Base-by-base conservation (phyloP, 2,888 invertebrate genomes). In the Homarus gammarus region DNA sequence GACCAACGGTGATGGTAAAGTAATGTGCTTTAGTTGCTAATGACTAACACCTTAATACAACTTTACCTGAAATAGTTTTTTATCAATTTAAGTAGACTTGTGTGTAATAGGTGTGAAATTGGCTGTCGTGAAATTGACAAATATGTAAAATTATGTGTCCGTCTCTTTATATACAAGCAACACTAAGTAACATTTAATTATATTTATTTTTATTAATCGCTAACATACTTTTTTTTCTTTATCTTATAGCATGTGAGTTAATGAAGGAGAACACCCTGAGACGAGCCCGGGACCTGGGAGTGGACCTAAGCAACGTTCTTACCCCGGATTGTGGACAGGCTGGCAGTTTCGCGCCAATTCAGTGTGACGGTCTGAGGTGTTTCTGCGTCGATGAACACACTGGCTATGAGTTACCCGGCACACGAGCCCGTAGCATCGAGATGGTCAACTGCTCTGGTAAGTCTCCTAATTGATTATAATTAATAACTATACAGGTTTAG, bases 361-460 rank as follows among this genome's bases (percentile, higher is more conserved):
- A 94, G 92, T 93, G 93, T 89, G 92, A 93, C 77, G 92, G 91
- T 27, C 90, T 92, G 0, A 89, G 92, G 44, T 94, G 93, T 90
- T 94, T 93, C 93, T 94, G 94, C 84, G 93, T 93, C 94, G 96
- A 90, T 94, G 95, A 96, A 85, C 96, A 96, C 93, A 95, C 95
- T 12, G 94, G 94, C 0, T 93, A 93, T 89, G 94, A 94, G 88
- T 81, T 93, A 73, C 92, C 93, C 12, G 94, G 93, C n/a, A 93
- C 94, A 1, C 83, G 94, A 64, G 93, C 93, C 0, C 89, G 92
- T 15, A 92, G 93, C 27, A 89, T 93, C 44, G 92, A 93, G 0
- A 94, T 95, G 31, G 96, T 96, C 38, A 96, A 97, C 94, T 97
- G 97, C 93, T 95, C 96, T 15, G 95, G 96, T 95, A 93, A 93